Conservation (phyloP, 2,113 vertebrate species). For the Laterallus jamaicensis region DNA sequence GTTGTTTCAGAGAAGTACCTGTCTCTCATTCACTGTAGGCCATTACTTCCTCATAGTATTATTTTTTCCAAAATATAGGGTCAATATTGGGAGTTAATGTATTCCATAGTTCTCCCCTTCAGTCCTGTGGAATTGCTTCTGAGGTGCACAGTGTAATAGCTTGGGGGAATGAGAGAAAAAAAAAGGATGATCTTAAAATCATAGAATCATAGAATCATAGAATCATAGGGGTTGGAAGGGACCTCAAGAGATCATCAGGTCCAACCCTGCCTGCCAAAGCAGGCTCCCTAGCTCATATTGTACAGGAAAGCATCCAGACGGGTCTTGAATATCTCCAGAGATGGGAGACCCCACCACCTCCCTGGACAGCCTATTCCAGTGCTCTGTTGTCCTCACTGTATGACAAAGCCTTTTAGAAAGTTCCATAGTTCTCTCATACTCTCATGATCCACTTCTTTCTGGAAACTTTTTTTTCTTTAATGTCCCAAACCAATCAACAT, state of each 20-base stretch:
- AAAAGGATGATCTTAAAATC: neutral
- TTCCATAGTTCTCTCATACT: neutral
- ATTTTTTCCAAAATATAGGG: neutral
- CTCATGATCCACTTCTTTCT: neutral
- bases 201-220: too few species aligned
- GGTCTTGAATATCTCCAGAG: too few species aligned
- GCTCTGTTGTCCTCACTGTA: too few species aligned
- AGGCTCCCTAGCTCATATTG: too few species aligned
- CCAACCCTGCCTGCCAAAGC: neutral
- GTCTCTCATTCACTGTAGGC: neutral
- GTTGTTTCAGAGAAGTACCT: neutral
- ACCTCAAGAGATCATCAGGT: too few species aligned
- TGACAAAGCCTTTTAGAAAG: neutral
- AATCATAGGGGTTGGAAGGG: too few species aligned
- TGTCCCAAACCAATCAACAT: neutral
- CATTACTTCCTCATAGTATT: neutral
- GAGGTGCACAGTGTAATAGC: neutral
- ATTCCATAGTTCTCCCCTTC: neutral
- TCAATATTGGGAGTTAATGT: neutral
- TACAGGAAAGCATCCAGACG: too few species aligned
- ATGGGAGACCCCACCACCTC: too few species aligned
- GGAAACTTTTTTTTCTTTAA: neutral
- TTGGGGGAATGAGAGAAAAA: neutral
- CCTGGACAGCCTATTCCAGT: too few species aligned
- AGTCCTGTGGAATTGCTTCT: neutral